Percentiles rank a stretch among this genome's conserved stretches.
Conservation (phyloP, 2,113 vertebrate species). For the Xenus cinereus region DNA sequence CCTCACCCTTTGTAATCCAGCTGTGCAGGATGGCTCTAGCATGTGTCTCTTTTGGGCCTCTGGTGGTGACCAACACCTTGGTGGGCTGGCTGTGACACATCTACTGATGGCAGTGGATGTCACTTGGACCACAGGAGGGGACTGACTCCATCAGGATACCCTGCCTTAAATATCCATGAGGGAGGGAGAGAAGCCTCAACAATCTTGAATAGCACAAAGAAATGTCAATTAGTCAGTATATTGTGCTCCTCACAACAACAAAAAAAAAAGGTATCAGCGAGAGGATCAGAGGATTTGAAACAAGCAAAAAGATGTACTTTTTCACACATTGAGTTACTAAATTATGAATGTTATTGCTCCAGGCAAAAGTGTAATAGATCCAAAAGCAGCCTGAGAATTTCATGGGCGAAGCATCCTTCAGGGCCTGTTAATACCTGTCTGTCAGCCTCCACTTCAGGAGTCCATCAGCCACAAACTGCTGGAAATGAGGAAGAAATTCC, state of each 20-base stretch:
- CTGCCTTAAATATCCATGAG: background rate
- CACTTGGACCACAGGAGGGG: background rate
- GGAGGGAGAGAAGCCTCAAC: background rate
- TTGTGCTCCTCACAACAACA: background rate
- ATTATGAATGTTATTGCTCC: background rate
- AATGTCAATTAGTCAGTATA: background rate
- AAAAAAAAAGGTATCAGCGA: background rate
- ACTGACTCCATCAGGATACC: background rate
- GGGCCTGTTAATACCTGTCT: background rate
- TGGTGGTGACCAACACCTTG: background rate
- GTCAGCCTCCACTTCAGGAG: background rate
- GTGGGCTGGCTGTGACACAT: background rate
- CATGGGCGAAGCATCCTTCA: background rate
- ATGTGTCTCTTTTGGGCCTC: background rate
- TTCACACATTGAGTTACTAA: background rate
- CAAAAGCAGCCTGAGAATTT: background rate
- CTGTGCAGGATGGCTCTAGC: background rate
- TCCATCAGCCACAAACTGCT: background rate
- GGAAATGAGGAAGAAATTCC: background rate
- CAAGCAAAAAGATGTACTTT: background rate
- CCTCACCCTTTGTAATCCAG: background rate
- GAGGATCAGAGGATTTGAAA: background rate
- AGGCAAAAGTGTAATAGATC: background rate
- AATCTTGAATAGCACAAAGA: background rate
- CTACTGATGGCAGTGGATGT: background rate